Percentiles rank a stretch among this genome's conserved stretches.
These are phyloP conservation scores for Tuberolachnus salignus DNA, from an alignment of 2,888 invertebrate genomes.

Conservation along the genomic window DNA sequence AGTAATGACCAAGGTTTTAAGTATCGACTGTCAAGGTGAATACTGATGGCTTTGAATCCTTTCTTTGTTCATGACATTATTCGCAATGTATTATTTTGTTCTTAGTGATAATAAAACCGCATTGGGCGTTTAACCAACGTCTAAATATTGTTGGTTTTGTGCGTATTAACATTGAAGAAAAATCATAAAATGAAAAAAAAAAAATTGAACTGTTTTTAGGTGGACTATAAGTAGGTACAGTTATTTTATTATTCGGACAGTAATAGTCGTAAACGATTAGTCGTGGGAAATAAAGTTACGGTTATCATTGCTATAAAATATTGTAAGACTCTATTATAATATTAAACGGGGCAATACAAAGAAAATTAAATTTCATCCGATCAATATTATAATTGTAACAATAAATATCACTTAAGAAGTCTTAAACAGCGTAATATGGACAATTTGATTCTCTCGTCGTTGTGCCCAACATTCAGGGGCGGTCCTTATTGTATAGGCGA, in stretches of 20 bases:
- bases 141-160: too few species aligned
- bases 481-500: too few species aligned
- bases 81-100: constrained; percentile 12
- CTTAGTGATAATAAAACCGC: constrained; percentile 11
- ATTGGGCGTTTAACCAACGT: background rate
- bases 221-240: background rate
- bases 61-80: constrained; percentile 1
- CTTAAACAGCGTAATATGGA: too few species aligned
- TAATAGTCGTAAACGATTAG: constrained; percentile 24
- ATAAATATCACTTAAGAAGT: too few species aligned
- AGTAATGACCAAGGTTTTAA: constrained; percentile 28
- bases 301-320: constrained; percentile 6
- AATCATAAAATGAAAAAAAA: constrained; percentile 6
- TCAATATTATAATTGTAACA: too few species aligned
- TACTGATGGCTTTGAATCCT: constrained; percentile 19
- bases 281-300: constrained; percentile 39
- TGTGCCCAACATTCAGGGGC: too few species aligned
- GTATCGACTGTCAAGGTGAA: constrained; percentile 41
- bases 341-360: too few species aligned
- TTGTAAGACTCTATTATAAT: too few species aligned
- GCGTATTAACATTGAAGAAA: background rate
- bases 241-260: constrained; percentile 20
- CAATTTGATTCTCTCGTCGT: too few species aligned
- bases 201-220: constrained; percentile 9
- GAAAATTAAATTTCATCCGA: too few species aligned